These are phyloP conservation scores for Encarsia formosa DNA, from an alignment of 2,888 invertebrate genomes.

Conservation along the genomic window DNA sequence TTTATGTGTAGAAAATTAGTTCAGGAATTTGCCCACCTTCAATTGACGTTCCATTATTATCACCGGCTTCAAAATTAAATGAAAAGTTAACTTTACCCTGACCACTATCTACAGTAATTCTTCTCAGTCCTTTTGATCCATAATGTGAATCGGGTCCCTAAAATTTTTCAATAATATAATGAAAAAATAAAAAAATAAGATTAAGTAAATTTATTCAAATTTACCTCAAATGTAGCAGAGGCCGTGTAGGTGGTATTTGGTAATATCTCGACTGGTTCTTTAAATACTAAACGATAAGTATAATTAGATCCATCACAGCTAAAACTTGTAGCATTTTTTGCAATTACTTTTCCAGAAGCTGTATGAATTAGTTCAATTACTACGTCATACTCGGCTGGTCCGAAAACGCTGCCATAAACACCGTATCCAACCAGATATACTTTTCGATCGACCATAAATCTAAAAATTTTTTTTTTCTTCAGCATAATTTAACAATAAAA, in stretches of 20 bases:
- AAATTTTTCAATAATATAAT: slow-evolving; percentile 30
- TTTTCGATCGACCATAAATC: slow-evolving; percentile 74
- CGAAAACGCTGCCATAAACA: slow-evolving; percentile 77
- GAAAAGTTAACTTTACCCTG: slow-evolving; percentile 75
- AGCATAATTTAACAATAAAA: slow-evolving; percentile 5
- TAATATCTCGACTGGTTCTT: slow-evolving; percentile 76
- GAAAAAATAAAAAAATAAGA: slow-evolving; percentile 1
- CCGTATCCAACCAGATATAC: slow-evolving; percentile 83
- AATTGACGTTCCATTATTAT: slow-evolving; percentile 81
- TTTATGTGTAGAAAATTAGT: slow-evolving; percentile 71
- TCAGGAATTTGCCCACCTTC: slow-evolving; percentile 86
- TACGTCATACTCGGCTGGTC: slow-evolving; percentile 73
- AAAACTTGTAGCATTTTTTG: slow-evolving; percentile 71
- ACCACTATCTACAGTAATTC: slow-evolving; percentile 70
- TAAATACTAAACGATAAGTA: slow-evolving; percentile 77
- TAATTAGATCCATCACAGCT: slow-evolving; percentile 75
- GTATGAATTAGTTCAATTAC: slow-evolving; percentile 73
- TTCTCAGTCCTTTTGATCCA: slow-evolving; percentile 75
- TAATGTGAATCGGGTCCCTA: slow-evolving; percentile 86
- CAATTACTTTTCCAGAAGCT: slow-evolving; percentile 69
- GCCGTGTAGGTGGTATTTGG: slow-evolving; percentile 78
- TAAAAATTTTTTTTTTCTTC: slow-evolving; percentile 39
- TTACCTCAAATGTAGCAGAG: slow-evolving; percentile 67
- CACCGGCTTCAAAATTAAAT: slow-evolving; percentile 80
- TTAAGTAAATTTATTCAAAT: neutral